Evolutionary conservation across 1,140 invertebrate species (phyloP).

Genomic region (Drosophila parabipectinata): DNA sequence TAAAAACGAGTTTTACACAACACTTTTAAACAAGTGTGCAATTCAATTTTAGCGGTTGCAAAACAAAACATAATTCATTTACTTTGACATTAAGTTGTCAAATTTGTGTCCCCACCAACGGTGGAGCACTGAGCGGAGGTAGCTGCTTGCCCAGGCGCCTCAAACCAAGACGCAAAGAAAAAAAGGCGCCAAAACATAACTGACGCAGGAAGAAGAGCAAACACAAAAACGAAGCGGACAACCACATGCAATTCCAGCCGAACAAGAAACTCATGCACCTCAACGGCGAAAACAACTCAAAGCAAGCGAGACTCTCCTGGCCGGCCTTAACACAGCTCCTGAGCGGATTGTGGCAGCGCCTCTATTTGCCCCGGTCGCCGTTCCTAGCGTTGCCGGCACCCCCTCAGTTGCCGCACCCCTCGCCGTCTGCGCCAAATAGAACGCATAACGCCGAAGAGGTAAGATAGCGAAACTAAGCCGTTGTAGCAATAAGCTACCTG

Average conservation of each 20-base stretch:
- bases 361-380: constrained; percentile 52
- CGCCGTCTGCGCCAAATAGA: background rate
- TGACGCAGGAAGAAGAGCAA: constrained; percentile 3
- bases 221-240: constrained; percentile 4
- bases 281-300: constrained; percentile 3
- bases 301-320: constrained; percentile 54
- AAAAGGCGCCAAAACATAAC: constrained; percentile 62
- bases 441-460: constrained; percentile 55
- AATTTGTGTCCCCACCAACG: background rate
- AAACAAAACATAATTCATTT: constrained; percentile 25
- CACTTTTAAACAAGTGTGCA: constrained; percentile 10
- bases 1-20: too few species aligned
- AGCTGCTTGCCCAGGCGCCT: background rate
- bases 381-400: constrained; percentile 54
- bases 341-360: constrained; percentile 50
- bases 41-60: constrained; percentile 57
- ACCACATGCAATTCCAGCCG: constrained; percentile 24
- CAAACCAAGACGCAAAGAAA: background rate
- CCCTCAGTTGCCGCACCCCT: constrained; percentile 19
- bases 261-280: constrained; percentile 51
- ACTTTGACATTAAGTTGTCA: background rate
- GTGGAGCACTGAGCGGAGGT: background rate
- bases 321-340: constrained; percentile 54
- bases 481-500: constrained; percentile 31
- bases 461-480: constrained; percentile 50